Base-by-base conservation (phyloP, 2,113 vertebrate species). In the Gymnarchus niloticus region DNA sequence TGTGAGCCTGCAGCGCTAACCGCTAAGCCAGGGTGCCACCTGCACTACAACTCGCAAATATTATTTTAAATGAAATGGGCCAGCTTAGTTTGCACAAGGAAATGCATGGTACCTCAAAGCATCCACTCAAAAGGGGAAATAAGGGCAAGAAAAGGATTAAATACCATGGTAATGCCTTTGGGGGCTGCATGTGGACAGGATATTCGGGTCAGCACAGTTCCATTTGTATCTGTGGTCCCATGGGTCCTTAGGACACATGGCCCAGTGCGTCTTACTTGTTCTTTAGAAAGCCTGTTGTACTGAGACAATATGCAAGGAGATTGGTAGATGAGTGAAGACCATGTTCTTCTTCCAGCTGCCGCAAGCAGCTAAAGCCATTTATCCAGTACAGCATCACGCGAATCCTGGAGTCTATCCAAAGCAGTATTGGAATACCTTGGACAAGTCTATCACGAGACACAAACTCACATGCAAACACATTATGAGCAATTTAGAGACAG, bases 121-220 rank as follows among this genome's bases (percentile, higher is more conserved):
- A 90, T 89, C 87, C 86, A 81, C 88, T 91, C 87, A 92, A 91
- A 93, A 92, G 93, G 92, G 93, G 91, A 93, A 92, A 93, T 90
- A 94, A 91, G 90, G 83, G 86, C 85, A 89, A 88, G 89, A 92
- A 90, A 90, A n/a, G 89, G 91, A 91, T 91, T 87, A 89, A 90
- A 89, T 90, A 91, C 90, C 83, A 85, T 84, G 84, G 87, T 86
- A 88, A 87, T 89, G 91, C 92, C 92, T 93, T 91, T 85, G 91
- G 93, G 92, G 92, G 88, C 89, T 89, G 37, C 86, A 91, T 91
- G 91, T 90, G 90, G 88, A 91, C 89, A 93, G 92, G 93, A 94
- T 92, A 92, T 91, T 90, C 90, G 90, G 93, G 94, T 94, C 94
- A 94, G 91, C 93, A 91, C 89, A 90, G 89, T 91, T 93, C 93